Evolutionary conservation across 2,113 vertebrate species (phyloP), one percentile per base, ranked within the genome.

Genomic region (Sinocyclocheilus anshuiensis): DNA sequence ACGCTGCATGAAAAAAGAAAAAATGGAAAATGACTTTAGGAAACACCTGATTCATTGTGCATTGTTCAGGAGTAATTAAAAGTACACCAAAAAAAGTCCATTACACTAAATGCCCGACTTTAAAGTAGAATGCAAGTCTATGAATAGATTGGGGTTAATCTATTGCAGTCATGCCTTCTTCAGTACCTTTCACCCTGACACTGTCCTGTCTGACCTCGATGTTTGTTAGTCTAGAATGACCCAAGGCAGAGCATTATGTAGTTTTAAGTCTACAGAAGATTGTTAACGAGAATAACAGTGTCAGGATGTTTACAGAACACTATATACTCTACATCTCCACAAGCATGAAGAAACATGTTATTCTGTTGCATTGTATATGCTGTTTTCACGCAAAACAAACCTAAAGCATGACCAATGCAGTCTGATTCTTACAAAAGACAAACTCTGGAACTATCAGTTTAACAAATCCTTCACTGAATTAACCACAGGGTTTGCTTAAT

Each of bases 131-230:
- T 42, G 78, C n/a, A 33, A 26, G 78, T 50, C 42, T 67, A 29
- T 50, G 39, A 81, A 81, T 50, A 81, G 79, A 29, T 2, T 15
- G 39, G 48, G 24, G 15, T 81, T 78, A 81, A 81, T 81, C 79
- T 65, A 10, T 1, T 45, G 15, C 10, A 53, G 6, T 79, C 18
- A 12, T 16, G 4, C 15, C 15, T 77, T 77, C 33, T 39, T 59
- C 29, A 22, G 33, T 39, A 22, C 33, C 9, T 10, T 22, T 71
- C 18, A 39, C 39, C 74, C 74, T 75, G 72, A 75, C 22, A n/a
- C 39, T 12, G 20, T 12, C 71, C 36, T 39, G 11, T 24, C 72
- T 75, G 42, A 75, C 6, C 42, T 48, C 6, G 42, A 48, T 7
- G 11, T 48, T 15, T 24, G 72, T 45, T 45, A n/a, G 39, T 15